Base-by-base conservation (phyloP, 2,888 invertebrate species). In the Pegoplata infirma region DNA sequence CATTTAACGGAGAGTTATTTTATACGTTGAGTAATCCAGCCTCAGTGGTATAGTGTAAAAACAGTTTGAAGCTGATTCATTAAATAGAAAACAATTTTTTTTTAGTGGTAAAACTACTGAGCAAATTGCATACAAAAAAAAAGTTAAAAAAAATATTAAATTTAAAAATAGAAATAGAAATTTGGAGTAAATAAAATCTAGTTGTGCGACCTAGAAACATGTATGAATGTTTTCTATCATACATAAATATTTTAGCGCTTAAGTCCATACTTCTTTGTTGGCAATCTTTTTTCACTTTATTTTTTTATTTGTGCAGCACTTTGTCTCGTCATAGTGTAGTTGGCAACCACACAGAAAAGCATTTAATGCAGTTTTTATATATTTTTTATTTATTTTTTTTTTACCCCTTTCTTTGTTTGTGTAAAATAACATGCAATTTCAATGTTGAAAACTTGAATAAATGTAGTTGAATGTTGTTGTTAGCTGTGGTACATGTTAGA, bases 361-460 rank as follows among this genome's bases (percentile, higher is more conserved):
- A 44, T 69, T 75, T 49, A 61, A 49, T 56, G 47, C 36, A 25
- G 47, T 4, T 55, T 47, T 63, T n/a, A n/a, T n/a, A n/a, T n/a
- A n/a, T n/a, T n/a, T n/a, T n/a, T n/a, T n/a, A n/a, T n/a, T n/a
- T n/a, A n/a, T n/a, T n/a, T 68, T 56, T 40, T 75, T 21, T n/a
- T 67, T 21, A 3, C 3, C 14, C 12, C 19, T 8, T 19, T 17
- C 21, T 23, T 10, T 10, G 19, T 17, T 16, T 53, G 53, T 58
- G 32, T 44, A 19, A 17, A 51, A 64, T 51, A 19, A 64, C 36
- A 66, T 40, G 63, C 47, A 56, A n/a, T 71, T 66, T 72, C 53
- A 59, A 66, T 66, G 71, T 49, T 72, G 53, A 61, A 72, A 76
- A 67, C 47, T 66, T 71, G 47, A 55, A 59, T 76, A 76, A 76